These are phyloP conservation scores for Bellardia pandia DNA, from an alignment of 2,888 invertebrate genomes.

Conservation along the genomic window DNA sequence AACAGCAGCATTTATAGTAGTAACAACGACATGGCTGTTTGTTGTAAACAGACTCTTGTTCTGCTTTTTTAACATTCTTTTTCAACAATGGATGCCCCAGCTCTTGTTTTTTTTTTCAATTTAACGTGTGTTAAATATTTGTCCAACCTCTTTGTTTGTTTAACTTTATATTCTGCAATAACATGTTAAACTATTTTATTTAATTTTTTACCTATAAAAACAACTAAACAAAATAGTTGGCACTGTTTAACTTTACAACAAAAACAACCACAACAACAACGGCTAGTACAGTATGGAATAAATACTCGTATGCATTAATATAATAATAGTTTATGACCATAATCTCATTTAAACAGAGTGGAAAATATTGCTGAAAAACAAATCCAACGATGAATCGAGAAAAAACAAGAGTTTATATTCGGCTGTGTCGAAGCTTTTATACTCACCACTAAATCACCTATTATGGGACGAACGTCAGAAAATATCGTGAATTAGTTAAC, in stretches of 20 bases:
- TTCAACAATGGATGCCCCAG: constrained; percentile 55
- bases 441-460: too few relatives aligned
- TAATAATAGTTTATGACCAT: constrained; percentile 40
- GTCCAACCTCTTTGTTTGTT: constrained; percentile 61
- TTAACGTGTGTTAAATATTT: constrained; percentile 66
- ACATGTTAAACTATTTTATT: constrained; percentile 34
- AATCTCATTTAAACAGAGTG: constrained; percentile 41
- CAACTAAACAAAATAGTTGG: constrained; percentile 59
- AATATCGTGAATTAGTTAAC: too few relatives aligned
- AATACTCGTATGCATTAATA: constrained; percentile 12
- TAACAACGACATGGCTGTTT: constrained; percentile 47
- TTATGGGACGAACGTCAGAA: too few relatives aligned
- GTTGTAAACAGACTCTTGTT: constrained; percentile 62
- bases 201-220: constrained; percentile 29
- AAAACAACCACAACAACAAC: constrained; percentile 11
- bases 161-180: constrained; percentile 48
- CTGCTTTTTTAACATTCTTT: constrained; percentile 49
- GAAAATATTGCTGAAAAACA: constrained; percentile 37
- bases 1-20: neutral
- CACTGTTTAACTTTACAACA: constrained; percentile 49
- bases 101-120: constrained; percentile 38
- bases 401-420: neutral
- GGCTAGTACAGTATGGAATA: neutral
- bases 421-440: too few relatives aligned
- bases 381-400: neutral